A percentile compares a stretch with the other conserved stretches of the same genome.
Evolutionary conservation across 2,888 invertebrate species (phyloP).

Genomic region (Oligia fasciuncula): DNA sequence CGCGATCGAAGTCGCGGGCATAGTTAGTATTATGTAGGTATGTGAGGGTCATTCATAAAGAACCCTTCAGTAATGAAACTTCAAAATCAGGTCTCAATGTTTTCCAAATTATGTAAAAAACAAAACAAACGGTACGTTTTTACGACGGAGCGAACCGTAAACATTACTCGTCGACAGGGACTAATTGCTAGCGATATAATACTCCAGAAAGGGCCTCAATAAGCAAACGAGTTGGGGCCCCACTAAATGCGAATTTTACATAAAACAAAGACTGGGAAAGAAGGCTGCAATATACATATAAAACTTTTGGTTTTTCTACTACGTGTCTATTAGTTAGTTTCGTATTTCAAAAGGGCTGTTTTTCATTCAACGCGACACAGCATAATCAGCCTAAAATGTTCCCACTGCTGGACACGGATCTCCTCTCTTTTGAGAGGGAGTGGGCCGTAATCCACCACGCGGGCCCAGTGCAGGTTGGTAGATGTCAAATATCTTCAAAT

Average conservation of each 20-base stretch:
- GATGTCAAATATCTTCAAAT: too few species aligned
- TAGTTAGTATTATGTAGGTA: not conserved
- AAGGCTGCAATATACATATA: not conserved
- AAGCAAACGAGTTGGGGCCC: slow-evolving; percentile 51
- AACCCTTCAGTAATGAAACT: slow-evolving; percentile 43
- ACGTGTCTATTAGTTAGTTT: slow-evolving; percentile 26
- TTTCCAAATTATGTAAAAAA: slow-evolving; percentile 60
- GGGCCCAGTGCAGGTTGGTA: too few species aligned
- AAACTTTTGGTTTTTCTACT: not conserved
- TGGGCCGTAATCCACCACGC: too few species aligned
- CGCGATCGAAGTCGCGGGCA: not conserved
- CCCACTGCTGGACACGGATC: not conserved
- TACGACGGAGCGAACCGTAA: slow-evolving; percentile 52
- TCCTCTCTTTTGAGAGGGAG: too few species aligned
- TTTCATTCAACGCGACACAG: not conserved
- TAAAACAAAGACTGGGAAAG: slow-evolving; percentile 4
- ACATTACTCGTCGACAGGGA: slow-evolving; percentile 65
- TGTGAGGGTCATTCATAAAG: not conserved
- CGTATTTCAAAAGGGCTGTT: slow-evolving; percentile 15
- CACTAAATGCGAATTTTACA: slow-evolving; percentile 28
- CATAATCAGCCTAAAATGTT: not conserved
- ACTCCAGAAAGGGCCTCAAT: slow-evolving; percentile 65
- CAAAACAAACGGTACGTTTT: slow-evolving; percentile 57
- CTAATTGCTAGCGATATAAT: slow-evolving; percentile 71
- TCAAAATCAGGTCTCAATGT: slow-evolving; percentile 53